Percentiles rank a stretch among this genome's conserved stretches.
These are phyloP conservation scores for Mnemiopsis leidyi DNA, from an alignment of 37 sponge, comb jelly and placozoan genomes.

Conservation along the genomic window DNA sequence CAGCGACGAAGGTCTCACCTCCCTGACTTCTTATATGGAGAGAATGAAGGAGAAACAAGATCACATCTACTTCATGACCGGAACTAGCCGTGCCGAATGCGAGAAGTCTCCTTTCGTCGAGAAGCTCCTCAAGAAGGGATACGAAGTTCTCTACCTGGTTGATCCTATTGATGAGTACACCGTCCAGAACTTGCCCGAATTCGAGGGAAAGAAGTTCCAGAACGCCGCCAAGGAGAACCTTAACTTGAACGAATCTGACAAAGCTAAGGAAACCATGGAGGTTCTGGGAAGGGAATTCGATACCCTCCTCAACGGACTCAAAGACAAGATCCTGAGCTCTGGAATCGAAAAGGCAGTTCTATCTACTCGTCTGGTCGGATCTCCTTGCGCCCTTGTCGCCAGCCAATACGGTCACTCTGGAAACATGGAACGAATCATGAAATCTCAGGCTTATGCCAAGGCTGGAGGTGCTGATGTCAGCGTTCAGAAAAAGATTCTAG, in stretches of 20 bases:
- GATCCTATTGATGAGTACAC: constrained; percentile 96
- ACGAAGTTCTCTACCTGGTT: constrained; percentile 91
- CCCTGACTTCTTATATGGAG: constrained; percentile 89
- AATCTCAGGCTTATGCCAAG: constrained; percentile 91
- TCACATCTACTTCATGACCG: constrained; percentile 96
- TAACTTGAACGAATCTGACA: constrained; percentile 79
- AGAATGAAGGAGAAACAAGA: constrained; percentile 98
- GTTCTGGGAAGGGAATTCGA: constrained; percentile 77
- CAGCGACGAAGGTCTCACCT: constrained; percentile 73
- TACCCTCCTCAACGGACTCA: constrained; percentile 87
- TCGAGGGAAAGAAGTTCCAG: constrained; percentile 96
- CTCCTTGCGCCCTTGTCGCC: constrained; percentile 97
- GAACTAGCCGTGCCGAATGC: constrained; percentile 71
- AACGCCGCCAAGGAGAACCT: constrained; percentile 98
- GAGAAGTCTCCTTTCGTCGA: constrained; percentile 95
- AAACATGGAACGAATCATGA: constrained; percentile 97
- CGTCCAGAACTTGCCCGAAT: constrained; percentile 83
- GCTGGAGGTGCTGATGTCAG: not conserved
- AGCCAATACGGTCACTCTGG: constrained; percentile 93
- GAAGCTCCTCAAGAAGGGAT: constrained; percentile 86
- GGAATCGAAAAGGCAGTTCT: constrained; percentile 91
- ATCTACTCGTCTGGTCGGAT: constrained; percentile 86
- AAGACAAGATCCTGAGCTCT: constrained; percentile 81
- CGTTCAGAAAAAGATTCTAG: constrained; percentile 95
- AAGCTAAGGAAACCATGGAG: constrained; percentile 82